Conservation (phyloP, 2,113 vertebrate genomes). For the Myotis yumanensis region DNA sequence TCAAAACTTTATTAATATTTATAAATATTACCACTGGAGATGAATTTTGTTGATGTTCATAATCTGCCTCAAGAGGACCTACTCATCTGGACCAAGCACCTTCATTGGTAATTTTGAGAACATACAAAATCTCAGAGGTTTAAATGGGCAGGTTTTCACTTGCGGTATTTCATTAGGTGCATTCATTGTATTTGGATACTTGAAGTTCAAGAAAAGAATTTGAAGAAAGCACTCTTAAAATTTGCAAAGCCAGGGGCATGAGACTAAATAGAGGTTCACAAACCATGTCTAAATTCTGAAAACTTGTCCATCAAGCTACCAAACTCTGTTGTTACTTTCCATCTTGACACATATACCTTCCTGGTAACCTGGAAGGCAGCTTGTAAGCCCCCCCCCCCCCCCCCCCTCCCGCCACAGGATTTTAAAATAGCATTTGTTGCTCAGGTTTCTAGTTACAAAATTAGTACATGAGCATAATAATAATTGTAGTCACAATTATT, state of each 20-base stretch:
- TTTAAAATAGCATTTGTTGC: background rate
- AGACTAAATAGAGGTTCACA: background rate
- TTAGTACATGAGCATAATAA: background rate
- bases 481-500: background rate
- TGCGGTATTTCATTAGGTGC: background rate
- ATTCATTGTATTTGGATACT: background rate
- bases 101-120: background rate
- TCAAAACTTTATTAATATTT: background rate
- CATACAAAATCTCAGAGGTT: background rate
- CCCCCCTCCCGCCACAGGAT: no score
- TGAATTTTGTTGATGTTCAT: background rate
- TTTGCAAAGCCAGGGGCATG: background rate
- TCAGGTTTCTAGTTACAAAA: background rate
- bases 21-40: background rate
- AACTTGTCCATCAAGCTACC: background rate
- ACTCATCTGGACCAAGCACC: background rate
- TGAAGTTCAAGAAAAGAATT: conserved; percentile 10
- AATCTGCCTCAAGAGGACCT: background rate
- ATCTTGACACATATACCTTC: background rate
- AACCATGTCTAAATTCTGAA: conserved; percentile 9
- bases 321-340: background rate
- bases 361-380: background rate
- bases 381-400: background rate
- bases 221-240: background rate
- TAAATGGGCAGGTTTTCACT: background rate